Conservation (phyloP, 2,113 vertebrate genomes). For the Scolopax mira region DNA sequence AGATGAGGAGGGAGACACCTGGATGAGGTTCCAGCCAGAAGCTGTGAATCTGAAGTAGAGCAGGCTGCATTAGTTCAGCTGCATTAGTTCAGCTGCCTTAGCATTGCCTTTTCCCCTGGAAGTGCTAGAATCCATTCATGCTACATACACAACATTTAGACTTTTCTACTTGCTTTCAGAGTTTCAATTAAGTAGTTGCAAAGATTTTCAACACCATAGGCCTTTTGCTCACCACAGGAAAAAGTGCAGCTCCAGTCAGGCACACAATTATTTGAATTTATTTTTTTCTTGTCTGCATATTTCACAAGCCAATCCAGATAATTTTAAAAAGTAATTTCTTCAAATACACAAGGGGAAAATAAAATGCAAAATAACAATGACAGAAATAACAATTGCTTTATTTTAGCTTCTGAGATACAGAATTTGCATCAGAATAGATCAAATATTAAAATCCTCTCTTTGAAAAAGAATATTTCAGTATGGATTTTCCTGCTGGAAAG, state of each 20-base stretch:
- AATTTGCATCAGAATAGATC: background rate
- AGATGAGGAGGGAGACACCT: background rate
- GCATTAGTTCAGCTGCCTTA: background rate
- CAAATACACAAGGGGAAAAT: background rate
- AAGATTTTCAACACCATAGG: background rate
- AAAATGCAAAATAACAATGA: background rate
- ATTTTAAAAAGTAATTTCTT: background rate
- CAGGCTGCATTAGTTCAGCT: rapidly evolving
- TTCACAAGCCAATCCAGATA: background rate
- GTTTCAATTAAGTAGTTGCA: background rate
- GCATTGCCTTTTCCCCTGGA: background rate
- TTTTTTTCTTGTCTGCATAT: background rate
- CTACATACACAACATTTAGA: background rate
- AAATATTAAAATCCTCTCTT: background rate
- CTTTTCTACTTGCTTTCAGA: background rate
- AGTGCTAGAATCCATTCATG: background rate
- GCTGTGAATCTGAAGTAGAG: background rate
- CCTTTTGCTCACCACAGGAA: background rate
- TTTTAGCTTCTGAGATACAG: background rate
- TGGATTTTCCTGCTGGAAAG: background rate
- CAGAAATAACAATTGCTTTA: background rate
- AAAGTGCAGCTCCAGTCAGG: background rate
- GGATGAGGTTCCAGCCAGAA: background rate
- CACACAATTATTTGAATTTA: background rate
- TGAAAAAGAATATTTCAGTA: background rate